Percentiles rank a stretch among this genome's conserved stretches.
Conservation (phyloP, 1,140 invertebrate species). For the Telenomus remus region DNA sequence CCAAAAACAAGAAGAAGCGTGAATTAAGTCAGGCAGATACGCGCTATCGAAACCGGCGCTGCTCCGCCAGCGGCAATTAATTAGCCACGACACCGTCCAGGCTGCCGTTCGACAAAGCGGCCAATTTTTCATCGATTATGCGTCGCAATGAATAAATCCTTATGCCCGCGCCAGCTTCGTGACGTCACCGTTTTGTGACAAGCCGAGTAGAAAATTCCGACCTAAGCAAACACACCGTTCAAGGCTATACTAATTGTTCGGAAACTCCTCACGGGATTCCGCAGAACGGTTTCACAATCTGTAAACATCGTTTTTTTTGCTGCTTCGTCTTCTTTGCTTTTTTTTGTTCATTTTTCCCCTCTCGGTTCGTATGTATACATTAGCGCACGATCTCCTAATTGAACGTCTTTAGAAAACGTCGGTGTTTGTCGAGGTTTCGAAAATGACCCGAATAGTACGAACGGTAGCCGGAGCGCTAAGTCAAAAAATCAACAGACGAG, state of each 20-base stretch:
- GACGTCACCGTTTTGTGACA: slow-evolving; percentile 35
- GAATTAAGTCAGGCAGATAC: slow-evolving; percentile 10
- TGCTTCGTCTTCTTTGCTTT: too few species aligned
- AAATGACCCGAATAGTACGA: slow-evolving; percentile 39
- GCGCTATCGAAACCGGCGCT: slow-evolving; percentile 4
- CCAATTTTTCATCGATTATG: slow-evolving; percentile 38
- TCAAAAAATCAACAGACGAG: slow-evolving; percentile 68
- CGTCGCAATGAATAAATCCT: slow-evolving; percentile 37
- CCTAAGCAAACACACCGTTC: slow-evolving; percentile 39
- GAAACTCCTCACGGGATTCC: slow-evolving; percentile 30
- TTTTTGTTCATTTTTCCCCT: background rate
- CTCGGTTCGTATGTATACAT: slow-evolving; percentile 37
- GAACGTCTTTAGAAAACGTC: slow-evolving; percentile 29
- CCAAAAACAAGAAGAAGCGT: slow-evolving; percentile 11
- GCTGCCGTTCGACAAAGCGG: slow-evolving; percentile 25
- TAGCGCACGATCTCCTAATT: slow-evolving; percentile 39
- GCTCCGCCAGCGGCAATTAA: slow-evolving; percentile 25
- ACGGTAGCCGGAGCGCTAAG: slow-evolving; percentile 65
- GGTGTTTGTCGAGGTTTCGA: slow-evolving; percentile 33
- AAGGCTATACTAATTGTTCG: slow-evolving; percentile 37
- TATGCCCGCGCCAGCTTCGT: background rate
- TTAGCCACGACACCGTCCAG: slow-evolving; percentile 13
- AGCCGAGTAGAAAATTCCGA: slow-evolving; percentile 36
- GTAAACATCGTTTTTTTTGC: slow-evolving; percentile 43
- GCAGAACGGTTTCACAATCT: slow-evolving; percentile 41